Base-by-base conservation (phyloP, 2,888 invertebrate species). In the Tenthredo notha region DNA sequence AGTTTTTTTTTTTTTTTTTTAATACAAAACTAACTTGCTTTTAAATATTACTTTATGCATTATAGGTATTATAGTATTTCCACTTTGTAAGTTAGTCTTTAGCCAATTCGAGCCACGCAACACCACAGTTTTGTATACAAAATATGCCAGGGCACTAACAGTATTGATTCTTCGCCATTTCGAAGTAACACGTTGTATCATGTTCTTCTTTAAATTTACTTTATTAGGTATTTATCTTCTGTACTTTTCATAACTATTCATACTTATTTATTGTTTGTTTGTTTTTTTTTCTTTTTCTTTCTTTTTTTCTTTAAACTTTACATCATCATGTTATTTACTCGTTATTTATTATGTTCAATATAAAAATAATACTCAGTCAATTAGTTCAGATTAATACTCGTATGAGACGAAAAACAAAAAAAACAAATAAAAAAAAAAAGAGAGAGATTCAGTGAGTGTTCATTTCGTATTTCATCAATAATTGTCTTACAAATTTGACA, bases 291-390 rank as follows among this genome's bases (percentile, higher is more conserved):
- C 4, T 4, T 4, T 33, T 33, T 33, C 4, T 15, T 50, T 50
- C 18, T 50, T 54, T 37, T 25, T 33, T 77, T 15, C 9, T 18
- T 40, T 61, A 1, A 78, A 58, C 78, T 58, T 82, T 40, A 47
- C 29, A 67, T 85, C 58, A 65, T 85, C 58, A 47, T 70, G 40
- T 85, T 80, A 82, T 74, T 74, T 84, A 82, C 70, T 87, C 61
- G 67, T 88, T 87, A 86, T 87, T 87, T 84, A 80, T 85, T 87
- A 86, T 87, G 86, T 86, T 89, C 88, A 86, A 90, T 91, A 90
- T 89, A 92, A 92, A 92, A 92, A 92, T 92, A 92, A 92, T 92
- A 92, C 91, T 92, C 92, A 92, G 92, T 92, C 92, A 88, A 92
- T 92, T 89, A 89, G 88, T 90, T 90, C 89, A 88, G 89, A 91